These are phyloP conservation scores for Morinoia aosen DNA, from an alignment of 2,888 invertebrate species.

Conservation along the genomic window DNA sequence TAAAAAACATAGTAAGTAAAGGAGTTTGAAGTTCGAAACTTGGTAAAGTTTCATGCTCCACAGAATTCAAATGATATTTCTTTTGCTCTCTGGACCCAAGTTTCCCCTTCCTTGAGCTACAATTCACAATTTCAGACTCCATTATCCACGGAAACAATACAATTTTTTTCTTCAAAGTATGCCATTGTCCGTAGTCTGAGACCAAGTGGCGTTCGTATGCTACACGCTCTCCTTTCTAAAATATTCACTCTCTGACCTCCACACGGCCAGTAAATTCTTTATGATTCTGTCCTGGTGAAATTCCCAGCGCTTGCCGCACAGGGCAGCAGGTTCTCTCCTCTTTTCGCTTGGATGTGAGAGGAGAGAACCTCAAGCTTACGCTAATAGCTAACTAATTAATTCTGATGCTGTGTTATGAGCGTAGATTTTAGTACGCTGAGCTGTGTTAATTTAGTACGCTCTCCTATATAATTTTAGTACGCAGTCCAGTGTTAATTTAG, in stretches of 20 bases:
- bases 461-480: too few relatives aligned
- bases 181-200: neutral
- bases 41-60: neutral
- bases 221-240: neutral
- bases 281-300: neutral
- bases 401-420: neutral
- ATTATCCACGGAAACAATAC: neutral
- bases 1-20: neutral
- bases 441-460: too few relatives aligned
- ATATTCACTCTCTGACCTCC: neutral
- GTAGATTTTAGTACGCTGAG: neutral
- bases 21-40: neutral
- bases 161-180: neutral
- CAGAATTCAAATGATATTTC: neutral
- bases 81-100: neutral
- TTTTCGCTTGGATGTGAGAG: neutral
- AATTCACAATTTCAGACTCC: neutral
- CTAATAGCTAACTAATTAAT: neutral
- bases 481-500: too few relatives aligned
- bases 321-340: neutral
- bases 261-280: neutral
- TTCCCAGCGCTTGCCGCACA: neutral
- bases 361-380: neutral
- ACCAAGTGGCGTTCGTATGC: neutral
- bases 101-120: neutral